Evolutionary conservation across 2,888 invertebrate species (phyloP).

Genomic region (Hyles lineata): DNA sequence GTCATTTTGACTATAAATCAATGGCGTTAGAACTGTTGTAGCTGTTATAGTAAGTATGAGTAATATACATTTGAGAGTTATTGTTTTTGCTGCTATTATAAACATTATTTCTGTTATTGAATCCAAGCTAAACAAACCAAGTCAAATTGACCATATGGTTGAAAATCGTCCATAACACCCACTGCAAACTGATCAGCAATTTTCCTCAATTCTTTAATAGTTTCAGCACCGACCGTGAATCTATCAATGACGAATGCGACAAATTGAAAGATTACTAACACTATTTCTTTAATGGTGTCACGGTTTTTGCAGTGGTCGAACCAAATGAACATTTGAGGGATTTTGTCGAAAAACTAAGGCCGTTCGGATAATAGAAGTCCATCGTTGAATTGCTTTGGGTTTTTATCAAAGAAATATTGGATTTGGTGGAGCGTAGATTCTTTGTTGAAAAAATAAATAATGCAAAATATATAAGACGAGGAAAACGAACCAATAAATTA

Average conservation of each 20-base stretch:
- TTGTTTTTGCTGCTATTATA: no score
- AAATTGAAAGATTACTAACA: constrained; percentile 64
- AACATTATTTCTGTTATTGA: not conserved
- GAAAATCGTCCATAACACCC: not conserved
- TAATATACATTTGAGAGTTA: not conserved
- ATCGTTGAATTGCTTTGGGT: not conserved
- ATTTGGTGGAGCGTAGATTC: not conserved
- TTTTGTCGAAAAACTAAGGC: constrained; percentile 16
- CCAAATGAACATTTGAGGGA: not conserved
- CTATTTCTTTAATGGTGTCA: constrained; percentile 61
- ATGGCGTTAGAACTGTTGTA: not conserved
- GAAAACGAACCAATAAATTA: no score
- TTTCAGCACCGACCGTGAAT: constrained; percentile 38
- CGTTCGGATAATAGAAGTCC: not conserved
- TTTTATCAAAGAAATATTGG: not conserved
- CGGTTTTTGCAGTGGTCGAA: constrained; percentile 40
- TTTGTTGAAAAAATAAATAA: not conserved
- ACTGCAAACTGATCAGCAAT: constrained; percentile 29
- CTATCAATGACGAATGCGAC: constrained; percentile 43
- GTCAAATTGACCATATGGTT: not conserved
- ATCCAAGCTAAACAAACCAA: not conserved
- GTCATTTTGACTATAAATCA: not conserved
- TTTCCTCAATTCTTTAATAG: constrained; percentile 45
- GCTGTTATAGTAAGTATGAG: not conserved
- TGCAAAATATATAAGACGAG: not conserved